These are phyloP conservation scores for Stegophylla sp. DNA, from an alignment of 2,888 invertebrate genomes.

Conservation along the genomic window DNA sequence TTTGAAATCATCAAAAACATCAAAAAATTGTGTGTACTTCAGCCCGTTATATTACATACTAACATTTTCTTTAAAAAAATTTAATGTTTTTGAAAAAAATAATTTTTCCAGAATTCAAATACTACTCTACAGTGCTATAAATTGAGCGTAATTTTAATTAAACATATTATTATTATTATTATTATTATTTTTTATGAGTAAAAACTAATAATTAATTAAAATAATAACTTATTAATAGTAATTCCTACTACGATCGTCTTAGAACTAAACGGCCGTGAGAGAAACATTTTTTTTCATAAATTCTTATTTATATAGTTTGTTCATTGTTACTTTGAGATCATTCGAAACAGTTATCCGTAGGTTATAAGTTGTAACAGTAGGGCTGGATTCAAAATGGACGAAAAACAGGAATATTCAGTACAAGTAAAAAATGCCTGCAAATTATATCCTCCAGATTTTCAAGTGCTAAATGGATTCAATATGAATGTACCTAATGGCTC, in stretches of 20 bases:
- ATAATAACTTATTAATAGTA: background rate
- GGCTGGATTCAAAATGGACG: slow-evolving; percentile 50
- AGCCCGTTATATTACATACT: too few relatives aligned
- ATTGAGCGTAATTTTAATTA: too few relatives aligned
- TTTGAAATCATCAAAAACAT: too few relatives aligned
- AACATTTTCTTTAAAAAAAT: too few relatives aligned
- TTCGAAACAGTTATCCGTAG: slow-evolving; percentile 12
- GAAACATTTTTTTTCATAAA: background rate
- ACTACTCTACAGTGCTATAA: too few relatives aligned
- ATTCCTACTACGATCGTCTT: background rate
- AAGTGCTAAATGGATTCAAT: slow-evolving; percentile 20
- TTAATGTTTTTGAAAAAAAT: too few relatives aligned
- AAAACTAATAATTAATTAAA: background rate
- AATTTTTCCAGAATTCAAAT: too few relatives aligned
- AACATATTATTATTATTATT: too few relatives aligned
- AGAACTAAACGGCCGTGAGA: slow-evolving; percentile 17
- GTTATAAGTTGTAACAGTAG: background rate
- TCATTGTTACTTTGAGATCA: background rate
- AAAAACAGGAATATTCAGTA: background rate
- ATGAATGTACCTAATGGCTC: slow-evolving; percentile 35
- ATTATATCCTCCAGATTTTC: background rate
- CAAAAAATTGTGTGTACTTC: too few relatives aligned
- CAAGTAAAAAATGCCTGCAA: slow-evolving; percentile 45
- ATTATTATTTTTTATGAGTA: too few relatives aligned
- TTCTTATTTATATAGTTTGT: slow-evolving; percentile 5